A percentile compares a stretch with the other conserved stretches of the same genome.
phyloP scores from a whole-genome alignment of 2,888 invertebrate genomes.

The Erebia aethiops region DNA sequence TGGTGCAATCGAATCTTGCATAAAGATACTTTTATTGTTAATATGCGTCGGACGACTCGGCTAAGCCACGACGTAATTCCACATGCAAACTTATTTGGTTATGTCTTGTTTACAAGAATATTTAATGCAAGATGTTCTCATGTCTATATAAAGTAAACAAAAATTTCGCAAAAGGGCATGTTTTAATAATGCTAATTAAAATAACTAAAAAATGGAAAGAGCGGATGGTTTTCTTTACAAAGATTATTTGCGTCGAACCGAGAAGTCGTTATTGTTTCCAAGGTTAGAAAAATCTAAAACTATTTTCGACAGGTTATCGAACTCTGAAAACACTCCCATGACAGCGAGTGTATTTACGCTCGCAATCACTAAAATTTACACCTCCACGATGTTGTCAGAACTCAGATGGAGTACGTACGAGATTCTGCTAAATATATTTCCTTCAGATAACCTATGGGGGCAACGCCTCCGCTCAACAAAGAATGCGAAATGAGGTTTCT shows the following conservation, averaged over 20 bases:
- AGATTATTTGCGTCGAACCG: constrained; percentile 7
- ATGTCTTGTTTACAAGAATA: constrained; percentile 22
- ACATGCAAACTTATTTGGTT: constrained; percentile 21
- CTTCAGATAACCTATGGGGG: constrained; percentile 62
- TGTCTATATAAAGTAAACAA: neutral
- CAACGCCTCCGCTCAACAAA: constrained; percentile 63
- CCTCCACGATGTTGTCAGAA: constrained; percentile 54
- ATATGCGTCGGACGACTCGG: constrained; percentile 35
- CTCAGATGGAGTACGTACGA: constrained; percentile 48
- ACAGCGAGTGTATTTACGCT: constrained; percentile 63
- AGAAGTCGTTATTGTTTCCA: constrained; percentile 21
- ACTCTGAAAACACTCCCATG: constrained; percentile 56
- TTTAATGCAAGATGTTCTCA: constrained; percentile 5
- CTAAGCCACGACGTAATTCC: constrained; percentile 37
- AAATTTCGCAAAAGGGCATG: neutral
- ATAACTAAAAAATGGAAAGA: neutral
- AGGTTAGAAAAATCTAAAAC: constrained; percentile 41
- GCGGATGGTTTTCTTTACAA: constrained; percentile 15
- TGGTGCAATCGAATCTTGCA: constrained; percentile 37
- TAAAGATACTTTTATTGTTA: constrained; percentile 33
- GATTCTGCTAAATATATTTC: constrained; percentile 65
- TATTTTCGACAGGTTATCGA: constrained; percentile 60
- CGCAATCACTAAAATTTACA: constrained; percentile 73
- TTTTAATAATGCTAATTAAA: neutral
- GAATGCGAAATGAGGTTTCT: constrained; percentile 62